phyloP scores from a whole-genome alignment of 2,113 vertebrate genomes.

The Rousettus leschenaultii region DNA sequence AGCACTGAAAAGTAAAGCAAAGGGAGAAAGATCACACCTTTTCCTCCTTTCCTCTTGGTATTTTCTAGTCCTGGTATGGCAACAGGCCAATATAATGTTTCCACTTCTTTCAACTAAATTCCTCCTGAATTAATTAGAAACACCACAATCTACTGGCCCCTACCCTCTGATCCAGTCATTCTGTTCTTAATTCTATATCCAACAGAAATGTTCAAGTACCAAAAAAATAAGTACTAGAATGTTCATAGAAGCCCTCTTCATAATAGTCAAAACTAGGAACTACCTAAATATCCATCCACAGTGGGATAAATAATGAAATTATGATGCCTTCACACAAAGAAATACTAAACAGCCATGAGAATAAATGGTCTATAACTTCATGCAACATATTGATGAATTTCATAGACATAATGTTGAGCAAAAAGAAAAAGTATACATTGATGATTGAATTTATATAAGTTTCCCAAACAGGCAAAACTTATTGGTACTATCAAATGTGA shows the following conservation, averaged over 20 bases:
- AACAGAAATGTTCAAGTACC: neutral
- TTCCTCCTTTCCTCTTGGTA: neutral
- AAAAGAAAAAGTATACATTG: neutral
- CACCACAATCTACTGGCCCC: neutral
- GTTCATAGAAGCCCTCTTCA: neutral
- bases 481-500: neutral
- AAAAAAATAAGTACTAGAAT: slow-evolving; percentile 17
- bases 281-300: neutral
- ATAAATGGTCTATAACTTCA: neutral
- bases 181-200: neutral
- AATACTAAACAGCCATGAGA: neutral
- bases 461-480: slow-evolving; percentile 8
- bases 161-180: neutral
- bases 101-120: neutral
- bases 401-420: neutral
- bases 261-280: neutral
- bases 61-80: neutral
- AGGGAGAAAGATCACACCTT: neutral
- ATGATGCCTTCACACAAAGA: neutral
- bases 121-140: neutral
- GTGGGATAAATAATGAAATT: neutral
- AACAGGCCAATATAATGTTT: neutral
- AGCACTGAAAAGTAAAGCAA: neutral
- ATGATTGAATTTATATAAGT: neutral
- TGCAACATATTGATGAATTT: neutral